These are phyloP conservation scores for Fukomys damarensis DNA, from an alignment of 2,113 vertebrate species.

Conservation along the genomic window DNA sequence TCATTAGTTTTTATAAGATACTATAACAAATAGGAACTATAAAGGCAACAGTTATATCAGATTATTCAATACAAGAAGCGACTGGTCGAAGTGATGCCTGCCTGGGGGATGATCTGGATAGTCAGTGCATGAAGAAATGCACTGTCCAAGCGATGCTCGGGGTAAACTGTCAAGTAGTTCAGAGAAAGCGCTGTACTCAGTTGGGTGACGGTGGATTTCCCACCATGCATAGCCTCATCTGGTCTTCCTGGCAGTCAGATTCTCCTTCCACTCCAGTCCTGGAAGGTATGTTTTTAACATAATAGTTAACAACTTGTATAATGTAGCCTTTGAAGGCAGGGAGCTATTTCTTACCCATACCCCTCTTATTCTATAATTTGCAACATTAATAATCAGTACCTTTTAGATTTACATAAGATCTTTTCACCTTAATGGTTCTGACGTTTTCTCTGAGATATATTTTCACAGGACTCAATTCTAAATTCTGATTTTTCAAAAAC, in stretches of 20 bases:
- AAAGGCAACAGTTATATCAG: neutral
- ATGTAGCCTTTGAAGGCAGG: neutral
- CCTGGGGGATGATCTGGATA: neutral
- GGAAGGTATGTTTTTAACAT: neutral
- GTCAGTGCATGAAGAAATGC: neutral
- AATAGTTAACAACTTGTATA: neutral
- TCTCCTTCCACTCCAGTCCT: neutral
- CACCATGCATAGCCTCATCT: neutral
- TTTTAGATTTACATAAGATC: neutral
- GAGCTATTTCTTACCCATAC: neutral
- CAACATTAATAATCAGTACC: neutral
- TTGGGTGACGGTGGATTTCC: neutral
- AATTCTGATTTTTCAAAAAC: slow-evolving; percentile 28
- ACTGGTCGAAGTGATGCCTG: neutral
- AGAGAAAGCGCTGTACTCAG: neutral
- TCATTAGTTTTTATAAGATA: neutral
- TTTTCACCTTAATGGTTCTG: slow-evolving; percentile 35
- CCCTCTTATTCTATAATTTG: neutral
- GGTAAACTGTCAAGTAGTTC: neutral
- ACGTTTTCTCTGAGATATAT: neutral
- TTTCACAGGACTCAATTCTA: slow-evolving; percentile 15
- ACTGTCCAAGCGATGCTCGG: neutral
- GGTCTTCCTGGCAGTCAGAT: neutral
- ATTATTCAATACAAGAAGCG: neutral
- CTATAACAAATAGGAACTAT: neutral